A percentile compares a stretch with the other conserved stretches of the same genome.
These are phyloP conservation scores for Pseudoips prasinana DNA, from an alignment of 2,888 invertebrate species.

Conservation along the genomic window DNA sequence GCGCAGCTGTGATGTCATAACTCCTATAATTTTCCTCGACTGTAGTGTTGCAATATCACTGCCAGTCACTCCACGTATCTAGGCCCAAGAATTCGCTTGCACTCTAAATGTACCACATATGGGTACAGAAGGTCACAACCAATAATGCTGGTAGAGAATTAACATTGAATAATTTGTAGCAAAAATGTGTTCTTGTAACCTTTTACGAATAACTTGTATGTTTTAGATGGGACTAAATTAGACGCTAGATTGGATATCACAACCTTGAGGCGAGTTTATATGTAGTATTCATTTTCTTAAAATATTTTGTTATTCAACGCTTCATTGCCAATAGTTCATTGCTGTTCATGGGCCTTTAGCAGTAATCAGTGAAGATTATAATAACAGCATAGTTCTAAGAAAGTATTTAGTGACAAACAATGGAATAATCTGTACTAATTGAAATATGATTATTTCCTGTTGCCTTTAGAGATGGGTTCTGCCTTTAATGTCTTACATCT, in stretches of 20 bases:
- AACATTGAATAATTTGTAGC: conserved; percentile 24
- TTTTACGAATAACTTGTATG: not conserved
- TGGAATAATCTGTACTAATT: too few species aligned
- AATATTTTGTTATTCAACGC: too few species aligned
- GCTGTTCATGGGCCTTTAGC: not conserved
- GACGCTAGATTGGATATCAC: too few species aligned
- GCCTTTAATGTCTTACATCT: too few species aligned
- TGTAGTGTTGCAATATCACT: not conserved
- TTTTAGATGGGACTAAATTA: too few species aligned
- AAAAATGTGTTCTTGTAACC: conserved; percentile 12
- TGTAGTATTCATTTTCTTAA: too few species aligned
- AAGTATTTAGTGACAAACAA: too few species aligned
- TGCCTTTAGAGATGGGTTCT: too few species aligned
- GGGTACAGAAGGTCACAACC: conserved; percentile 33
- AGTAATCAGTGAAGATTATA: too few species aligned
- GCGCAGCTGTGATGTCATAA: not conserved
- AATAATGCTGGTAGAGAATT: conserved; percentile 21
- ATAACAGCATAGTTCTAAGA: too few species aligned
- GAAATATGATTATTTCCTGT: too few species aligned
- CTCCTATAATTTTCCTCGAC: not conserved
- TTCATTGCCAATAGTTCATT: not conserved
- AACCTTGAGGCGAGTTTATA: too few species aligned
- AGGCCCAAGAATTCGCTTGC: conserved; percentile 28
- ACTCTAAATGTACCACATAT: conserved; percentile 37
- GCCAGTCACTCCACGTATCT: conserved; percentile 21